Evolutionary conservation across 2,888 invertebrate species (phyloP), one percentile per base, ranked within the genome.

Genomic region (Chloroclysta siterata): DNA sequence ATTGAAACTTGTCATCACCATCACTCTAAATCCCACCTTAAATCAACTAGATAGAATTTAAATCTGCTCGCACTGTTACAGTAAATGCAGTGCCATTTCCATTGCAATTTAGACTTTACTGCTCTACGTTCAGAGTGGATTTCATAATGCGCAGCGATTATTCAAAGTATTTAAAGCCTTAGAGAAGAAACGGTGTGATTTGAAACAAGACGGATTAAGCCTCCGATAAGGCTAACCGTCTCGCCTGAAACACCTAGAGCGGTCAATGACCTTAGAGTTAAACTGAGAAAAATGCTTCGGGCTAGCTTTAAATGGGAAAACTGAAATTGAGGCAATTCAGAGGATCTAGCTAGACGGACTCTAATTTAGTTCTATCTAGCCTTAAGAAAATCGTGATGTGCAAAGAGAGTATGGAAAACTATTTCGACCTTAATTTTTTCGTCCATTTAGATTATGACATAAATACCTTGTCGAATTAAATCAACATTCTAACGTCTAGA

Each of bases 161-260:
- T 68, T 61, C 63, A 66, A 68, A 66, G 51, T 63, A 60, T 64
- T 63, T 47, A 42, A 65, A 61, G 60, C 57, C 42, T 67, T 58
- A 50, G 63, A 52, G 66, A 66, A 66, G 66, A 59, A 64, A 57
- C 53, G 63, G 47, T 47, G 56, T 60, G 66, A 70, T 66, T 69
- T 59, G 68, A 70, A 64, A 63, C 63, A 53, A 68, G 70, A 66
- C 63, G 67, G 68, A 70, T 65, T 63, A 66, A 65, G 60, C 58
- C 51, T 62, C 50, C 52, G 66, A 70, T 69, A 66, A 66, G 61
- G 63, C 63, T 22, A 42, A 36, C 55, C 51, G 63, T 58, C 57
- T 63, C 63, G 59, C 51, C 63, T 56, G 56, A 62, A 52, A 57
- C 62, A 63, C 57, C 62, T 57, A 8, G 47, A 36, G 53, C 33